Conservation (phyloP, 2,113 vertebrate genomes). For the Grammomys dolichurus region DNA sequence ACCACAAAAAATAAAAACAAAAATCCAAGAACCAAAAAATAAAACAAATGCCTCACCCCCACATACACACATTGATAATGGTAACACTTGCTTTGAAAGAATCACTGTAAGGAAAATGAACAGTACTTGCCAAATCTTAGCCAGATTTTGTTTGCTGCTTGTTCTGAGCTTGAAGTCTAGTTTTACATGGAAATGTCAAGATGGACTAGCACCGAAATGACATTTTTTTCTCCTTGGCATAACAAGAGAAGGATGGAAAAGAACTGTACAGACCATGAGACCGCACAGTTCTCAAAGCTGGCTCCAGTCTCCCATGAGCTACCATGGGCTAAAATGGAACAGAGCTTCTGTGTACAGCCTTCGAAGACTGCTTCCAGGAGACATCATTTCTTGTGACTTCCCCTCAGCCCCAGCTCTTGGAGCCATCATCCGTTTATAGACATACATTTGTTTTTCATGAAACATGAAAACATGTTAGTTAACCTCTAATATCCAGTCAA, state of each 20-base stretch:
- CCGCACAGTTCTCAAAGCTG: neutral
- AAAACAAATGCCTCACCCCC: too few relatives aligned
- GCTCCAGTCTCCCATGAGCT: neutral
- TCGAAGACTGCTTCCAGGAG: neutral
- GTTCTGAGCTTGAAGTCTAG: neutral
- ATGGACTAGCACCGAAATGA: neutral
- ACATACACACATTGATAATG: neutral
- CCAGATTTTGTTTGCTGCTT: neutral
- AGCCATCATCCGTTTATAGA: neutral
- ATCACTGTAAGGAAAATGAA: slow-evolving; percentile 14
- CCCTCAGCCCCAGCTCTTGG: neutral
- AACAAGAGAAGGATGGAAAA: neutral
- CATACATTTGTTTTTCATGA: neutral
- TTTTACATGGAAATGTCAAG: neutral
- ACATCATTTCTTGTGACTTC: neutral
- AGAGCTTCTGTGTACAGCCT: neutral
- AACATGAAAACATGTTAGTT: neutral
- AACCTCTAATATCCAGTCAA: neutral
- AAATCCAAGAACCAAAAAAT: too few relatives aligned
- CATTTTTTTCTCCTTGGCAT: neutral
- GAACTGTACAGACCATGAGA: neutral
- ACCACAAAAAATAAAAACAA: neutral
- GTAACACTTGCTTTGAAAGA: neutral
- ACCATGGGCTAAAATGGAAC: neutral
- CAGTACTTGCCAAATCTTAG: neutral